phyloP scores from a whole-genome alignment of 2,113 vertebrate species.

The Catharus bicknelli region DNA sequence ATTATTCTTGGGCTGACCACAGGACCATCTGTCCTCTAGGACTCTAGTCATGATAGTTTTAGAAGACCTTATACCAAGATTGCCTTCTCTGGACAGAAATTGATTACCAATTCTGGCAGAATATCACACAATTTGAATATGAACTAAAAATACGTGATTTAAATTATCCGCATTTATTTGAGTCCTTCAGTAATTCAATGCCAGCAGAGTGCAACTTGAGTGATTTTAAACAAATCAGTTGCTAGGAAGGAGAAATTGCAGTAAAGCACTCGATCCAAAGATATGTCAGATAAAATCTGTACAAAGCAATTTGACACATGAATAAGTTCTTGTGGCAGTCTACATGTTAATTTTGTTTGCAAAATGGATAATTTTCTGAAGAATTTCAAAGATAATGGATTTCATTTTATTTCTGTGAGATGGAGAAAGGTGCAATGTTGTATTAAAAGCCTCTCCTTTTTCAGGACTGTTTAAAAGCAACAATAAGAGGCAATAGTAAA shows the following conservation, averaged over 20 bases:
- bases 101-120: not conserved
- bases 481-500: not conserved
- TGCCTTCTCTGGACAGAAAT: not conserved
- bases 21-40: not conserved
- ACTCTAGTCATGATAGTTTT: not conserved
- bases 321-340: not conserved
- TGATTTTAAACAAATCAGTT: not conserved
- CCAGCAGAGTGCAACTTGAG: not conserved
- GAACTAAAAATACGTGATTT: not conserved
- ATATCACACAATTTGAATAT: not conserved
- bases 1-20: not conserved
- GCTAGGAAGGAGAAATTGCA: not conserved
- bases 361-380: not conserved
- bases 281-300: not conserved
- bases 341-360: not conserved
- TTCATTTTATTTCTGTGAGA: not conserved
- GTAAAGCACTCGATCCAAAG: not conserved
- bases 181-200: not conserved
- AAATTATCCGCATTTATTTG: not conserved
- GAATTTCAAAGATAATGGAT: not conserved
- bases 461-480: not conserved
- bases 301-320: not conserved
- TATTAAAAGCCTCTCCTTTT: not conserved
- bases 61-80: not conserved
- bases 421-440: not conserved